Evolutionary conservation across 2,888 invertebrate genomes (phyloP).

Genomic region (Melinopterus prodromus): DNA sequence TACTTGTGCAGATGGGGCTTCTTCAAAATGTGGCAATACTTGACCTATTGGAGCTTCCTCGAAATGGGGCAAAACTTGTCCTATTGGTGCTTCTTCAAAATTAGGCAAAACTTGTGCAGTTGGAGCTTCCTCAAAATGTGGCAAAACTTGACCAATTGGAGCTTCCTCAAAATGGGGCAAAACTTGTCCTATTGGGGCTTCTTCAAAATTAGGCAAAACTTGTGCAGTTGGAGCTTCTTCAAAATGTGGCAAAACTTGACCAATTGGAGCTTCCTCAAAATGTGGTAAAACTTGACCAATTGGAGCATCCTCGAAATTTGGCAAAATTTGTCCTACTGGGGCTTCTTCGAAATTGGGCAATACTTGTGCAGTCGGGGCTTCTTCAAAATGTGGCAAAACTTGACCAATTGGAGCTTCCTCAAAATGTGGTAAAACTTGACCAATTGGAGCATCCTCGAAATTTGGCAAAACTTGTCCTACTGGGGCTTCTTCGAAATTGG

Average conservation of each 20-base stretch:
- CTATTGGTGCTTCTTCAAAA: no score
- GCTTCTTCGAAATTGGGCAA: background rate
- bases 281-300: background rate
- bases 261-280: background rate
- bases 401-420: background rate
- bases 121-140: background rate
- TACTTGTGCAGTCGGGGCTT: no score
- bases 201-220: background rate
- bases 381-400: no score
- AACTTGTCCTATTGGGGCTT: background rate
- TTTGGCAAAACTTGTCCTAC: background rate
- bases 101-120: background rate
- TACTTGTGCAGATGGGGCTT: no score
- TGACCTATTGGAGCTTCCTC: background rate
- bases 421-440: background rate
- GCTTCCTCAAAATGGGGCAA: no score
- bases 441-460: background rate
- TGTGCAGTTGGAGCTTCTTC: background rate
- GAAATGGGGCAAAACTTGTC: background rate
- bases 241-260: background rate
- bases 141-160: background rate
- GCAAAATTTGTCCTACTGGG: background rate
- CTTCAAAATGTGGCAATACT: no score
- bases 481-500: background rate
- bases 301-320: no score